Evolutionary conservation across 2,797 vertebrate species (phyloP), one percentile per base, ranked within the genome.

Genomic region (Enteromius trimaculatus): DNA sequence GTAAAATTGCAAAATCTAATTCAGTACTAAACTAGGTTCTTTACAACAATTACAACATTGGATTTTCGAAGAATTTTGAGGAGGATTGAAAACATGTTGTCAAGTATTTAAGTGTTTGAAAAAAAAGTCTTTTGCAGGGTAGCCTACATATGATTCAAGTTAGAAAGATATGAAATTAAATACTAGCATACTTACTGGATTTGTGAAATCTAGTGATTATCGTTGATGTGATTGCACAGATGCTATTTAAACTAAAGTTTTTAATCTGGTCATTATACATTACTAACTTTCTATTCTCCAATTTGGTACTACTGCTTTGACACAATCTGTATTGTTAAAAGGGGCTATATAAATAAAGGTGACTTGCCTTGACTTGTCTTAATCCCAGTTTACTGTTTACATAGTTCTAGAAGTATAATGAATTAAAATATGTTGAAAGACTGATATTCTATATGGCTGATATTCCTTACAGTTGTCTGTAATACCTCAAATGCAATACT

Each of bases 31-130:
- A 71, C 42, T 72, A 39, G 60, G 55, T 60, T 26, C 34, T 26
- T 76, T 39, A 31, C 51, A 34, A 75, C 13, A 75, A 39, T 76
- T 26, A 26, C 51, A 39, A 58, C 55, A 44, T 77, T 77, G 16
- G 55, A 42, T 42, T 62, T 77, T 60, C 74, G 10, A n/a, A 42
- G 37, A 77, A 76, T 17, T 17, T 60, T 53, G 14, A 8, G 31
- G 6, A 39, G 19, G 10, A 74, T 11, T 55, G n/a, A 44, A 60
- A 62, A 13, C 55, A 17, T 29, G 8, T 58, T 58, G 21, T 34
- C 51, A 76, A 42, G 1, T 76, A 39, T 55, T 34, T n/a, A 76
- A 60, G 34, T 10, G 13, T 42, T 26, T 60, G n/a, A 9, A 44
- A 13, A 13, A 3, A 44, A 44, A 44, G 42, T 13, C 42, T 44